Conservation (phyloP, 2,113 vertebrate species). For the Cyrtonyx montezumae region DNA sequence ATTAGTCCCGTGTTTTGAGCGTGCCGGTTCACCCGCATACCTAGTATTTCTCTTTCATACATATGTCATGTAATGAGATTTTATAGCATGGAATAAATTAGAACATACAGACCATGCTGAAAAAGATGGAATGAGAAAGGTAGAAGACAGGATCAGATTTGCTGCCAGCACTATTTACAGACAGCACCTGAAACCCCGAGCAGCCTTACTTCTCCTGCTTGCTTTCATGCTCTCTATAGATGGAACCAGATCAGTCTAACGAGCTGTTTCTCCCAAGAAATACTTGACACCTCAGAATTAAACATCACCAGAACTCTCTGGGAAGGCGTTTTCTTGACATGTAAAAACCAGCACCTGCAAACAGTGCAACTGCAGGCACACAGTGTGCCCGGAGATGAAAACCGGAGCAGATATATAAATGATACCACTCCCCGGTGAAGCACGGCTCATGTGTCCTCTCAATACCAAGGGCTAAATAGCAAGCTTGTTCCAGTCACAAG, state of each 20-base stretch:
- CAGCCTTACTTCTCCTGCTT: conserved; percentile 17
- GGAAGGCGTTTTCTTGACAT: conserved; percentile 1
- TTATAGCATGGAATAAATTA: not conserved
- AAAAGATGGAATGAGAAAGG: not conserved
- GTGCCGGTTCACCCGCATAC: not conserved
- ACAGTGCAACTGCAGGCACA: conserved; percentile 21
- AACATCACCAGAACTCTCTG: not conserved
- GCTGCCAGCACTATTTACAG: conserved; percentile 19
- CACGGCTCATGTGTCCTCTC: conserved; percentile 47
- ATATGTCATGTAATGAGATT: conserved; percentile 17
- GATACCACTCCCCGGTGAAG: conserved; percentile 15
- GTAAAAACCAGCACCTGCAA: not conserved
- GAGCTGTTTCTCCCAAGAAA: conserved; percentile 16
- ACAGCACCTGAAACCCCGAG: not conserved
- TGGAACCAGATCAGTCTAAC: not conserved
- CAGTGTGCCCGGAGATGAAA: conserved; percentile 11
- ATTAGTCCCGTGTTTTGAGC: not conserved
- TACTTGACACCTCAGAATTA: conserved; percentile 1
- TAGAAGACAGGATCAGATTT: conserved; percentile 23
- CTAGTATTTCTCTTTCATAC: not conserved
- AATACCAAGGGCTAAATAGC: conserved; percentile 17
- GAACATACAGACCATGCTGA: not conserved
- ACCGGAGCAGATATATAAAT: conserved; percentile 35
- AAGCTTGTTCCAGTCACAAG: conserved; percentile 43
- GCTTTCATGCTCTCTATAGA: not conserved